phyloP scores from a whole-genome alignment of 1,140 invertebrate genomes.

The Drosophila miranda region DNA sequence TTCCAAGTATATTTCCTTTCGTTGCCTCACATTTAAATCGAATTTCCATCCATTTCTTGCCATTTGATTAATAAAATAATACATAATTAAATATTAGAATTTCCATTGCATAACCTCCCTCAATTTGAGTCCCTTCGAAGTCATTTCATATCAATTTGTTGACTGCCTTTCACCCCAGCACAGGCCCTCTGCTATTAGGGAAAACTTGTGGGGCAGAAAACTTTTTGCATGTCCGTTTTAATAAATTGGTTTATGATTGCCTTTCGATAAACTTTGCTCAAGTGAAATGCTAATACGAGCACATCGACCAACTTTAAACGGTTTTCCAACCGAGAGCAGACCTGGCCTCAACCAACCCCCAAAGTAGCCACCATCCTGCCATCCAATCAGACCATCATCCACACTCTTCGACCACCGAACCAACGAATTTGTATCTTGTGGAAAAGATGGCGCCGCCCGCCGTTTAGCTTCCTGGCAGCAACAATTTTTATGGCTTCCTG shows the following conservation, averaged over 20 bases:
- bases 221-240: conserved; percentile 63
- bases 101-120: conserved; percentile 1
- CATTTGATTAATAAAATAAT: no score
- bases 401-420: no score
- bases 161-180: conserved; percentile 10
- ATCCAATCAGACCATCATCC: no score
- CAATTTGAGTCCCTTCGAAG: background rate
- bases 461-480: conserved; percentile 54
- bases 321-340: conserved; percentile 18
- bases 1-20: no score
- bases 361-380: conserved; percentile 2
- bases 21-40: no score
- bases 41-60: no score
- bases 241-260: conserved; percentile 70
- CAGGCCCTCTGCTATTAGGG: no score
- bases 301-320: conserved; percentile 51
- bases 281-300: conserved; percentile 58
- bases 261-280: conserved; percentile 59
- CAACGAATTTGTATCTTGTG: conserved; percentile 37
- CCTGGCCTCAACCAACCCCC: background rate
- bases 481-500: conserved; percentile 72
- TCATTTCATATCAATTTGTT: conserved; percentile 30
- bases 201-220: conserved; percentile 39
- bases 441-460: conserved; percentile 48
- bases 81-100: background rate